Conservation (phyloP, 2,113 vertebrate species). For the Xenus cinereus region DNA sequence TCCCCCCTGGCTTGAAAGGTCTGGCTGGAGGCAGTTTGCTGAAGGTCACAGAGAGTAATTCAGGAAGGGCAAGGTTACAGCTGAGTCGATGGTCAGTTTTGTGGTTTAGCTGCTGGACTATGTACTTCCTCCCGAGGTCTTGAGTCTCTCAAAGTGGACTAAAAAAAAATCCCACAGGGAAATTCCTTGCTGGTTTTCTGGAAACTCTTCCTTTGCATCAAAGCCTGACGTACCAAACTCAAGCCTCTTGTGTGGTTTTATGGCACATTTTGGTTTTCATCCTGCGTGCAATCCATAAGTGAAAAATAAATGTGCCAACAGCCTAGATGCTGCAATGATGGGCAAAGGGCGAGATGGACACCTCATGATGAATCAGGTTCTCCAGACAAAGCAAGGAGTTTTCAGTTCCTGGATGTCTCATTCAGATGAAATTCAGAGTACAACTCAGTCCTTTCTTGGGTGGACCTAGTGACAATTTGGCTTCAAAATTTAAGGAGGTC, state of each 20-base stretch:
- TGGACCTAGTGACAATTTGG: neutral
- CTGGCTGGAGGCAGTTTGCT: neutral
- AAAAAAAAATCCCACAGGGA: neutral
- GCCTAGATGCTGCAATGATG: neutral
- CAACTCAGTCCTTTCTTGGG: neutral
- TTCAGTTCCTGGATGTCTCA: constrained; percentile 18
- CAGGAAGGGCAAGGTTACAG: neutral
- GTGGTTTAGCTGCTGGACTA: constrained; percentile 16
- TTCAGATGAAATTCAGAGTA: neutral
- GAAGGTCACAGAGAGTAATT: neutral
- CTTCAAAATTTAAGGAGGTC: neutral
- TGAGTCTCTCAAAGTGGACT: neutral
- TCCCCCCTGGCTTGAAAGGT: neutral
- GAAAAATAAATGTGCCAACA: neutral
- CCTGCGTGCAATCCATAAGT: neutral
- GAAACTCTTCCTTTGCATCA: neutral
- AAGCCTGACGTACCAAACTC: neutral
- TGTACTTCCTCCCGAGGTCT: neutral
- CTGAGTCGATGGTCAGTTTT: neutral
- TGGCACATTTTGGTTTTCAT: neutral
- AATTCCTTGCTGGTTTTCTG: constrained; percentile 43
- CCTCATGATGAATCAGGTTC: constrained; percentile 35
- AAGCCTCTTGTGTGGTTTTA: constrained; percentile 24
- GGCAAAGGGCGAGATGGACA: neutral
- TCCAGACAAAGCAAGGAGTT: neutral